phyloP scores from a whole-genome alignment of 2,888 invertebrate genomes.

The Melitaea athalia region DNA sequence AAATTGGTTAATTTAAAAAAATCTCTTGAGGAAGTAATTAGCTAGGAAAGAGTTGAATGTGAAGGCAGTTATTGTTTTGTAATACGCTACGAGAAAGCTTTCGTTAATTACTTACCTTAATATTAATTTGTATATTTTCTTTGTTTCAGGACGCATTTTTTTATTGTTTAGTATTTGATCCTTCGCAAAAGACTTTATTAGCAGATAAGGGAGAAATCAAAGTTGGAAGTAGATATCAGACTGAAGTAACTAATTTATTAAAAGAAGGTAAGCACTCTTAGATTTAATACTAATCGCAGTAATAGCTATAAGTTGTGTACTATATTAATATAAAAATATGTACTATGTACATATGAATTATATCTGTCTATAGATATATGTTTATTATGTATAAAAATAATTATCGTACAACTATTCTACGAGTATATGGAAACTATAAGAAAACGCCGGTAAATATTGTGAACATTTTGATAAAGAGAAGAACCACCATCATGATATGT shows the following conservation, averaged over 20 bases:
- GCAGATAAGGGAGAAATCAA: slow-evolving; percentile 99
- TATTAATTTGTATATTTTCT: slow-evolving; percentile 56
- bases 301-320: background rate
- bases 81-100: background rate
- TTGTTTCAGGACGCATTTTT: slow-evolving; percentile 97
- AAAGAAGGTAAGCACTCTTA: slow-evolving; percentile 84
- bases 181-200: slow-evolving; percentile 98
- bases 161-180: slow-evolving; percentile 99
- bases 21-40: background rate
- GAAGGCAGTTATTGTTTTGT: background rate
- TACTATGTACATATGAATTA: background rate
- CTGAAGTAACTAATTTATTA: slow-evolving; percentile 92
- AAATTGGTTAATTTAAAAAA: background rate
- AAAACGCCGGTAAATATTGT: too few relatives aligned
- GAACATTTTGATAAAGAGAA: too few relatives aligned
- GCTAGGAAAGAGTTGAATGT: background rate
- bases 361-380: too few relatives aligned
- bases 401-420: too few relatives aligned
- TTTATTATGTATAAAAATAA: too few relatives aligned
- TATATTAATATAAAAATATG: background rate
- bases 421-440: too few relatives aligned
- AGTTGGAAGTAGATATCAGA: slow-evolving; percentile 97
- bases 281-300: slow-evolving; percentile 1
- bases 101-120: background rate
- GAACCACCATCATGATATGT: too few relatives aligned